Evolutionary conservation across 2,888 invertebrate species (phyloP).

Genomic region (Pristionchus arcanus): DNA sequence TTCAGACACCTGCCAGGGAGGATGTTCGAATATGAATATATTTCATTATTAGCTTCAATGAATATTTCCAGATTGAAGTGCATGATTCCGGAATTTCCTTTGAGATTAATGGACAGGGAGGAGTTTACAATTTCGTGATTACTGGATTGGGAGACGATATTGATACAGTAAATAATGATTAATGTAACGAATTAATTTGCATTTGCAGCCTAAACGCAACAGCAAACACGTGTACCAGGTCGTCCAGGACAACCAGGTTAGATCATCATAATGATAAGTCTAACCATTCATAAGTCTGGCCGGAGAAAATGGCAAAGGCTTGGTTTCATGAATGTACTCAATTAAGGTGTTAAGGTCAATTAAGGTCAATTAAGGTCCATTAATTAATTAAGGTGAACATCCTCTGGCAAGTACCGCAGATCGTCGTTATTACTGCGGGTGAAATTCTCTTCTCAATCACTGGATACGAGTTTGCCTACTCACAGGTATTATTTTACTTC

Average conservation of each 20-base stretch:
- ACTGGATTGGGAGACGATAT: slow-evolving; percentile 58
- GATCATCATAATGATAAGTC: not conserved
- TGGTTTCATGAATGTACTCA: too few relatives aligned
- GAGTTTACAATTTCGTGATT: slow-evolving; percentile 69
- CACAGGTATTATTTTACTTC: slow-evolving; percentile 64
- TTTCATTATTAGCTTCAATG: not conserved
- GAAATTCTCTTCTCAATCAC: slow-evolving; percentile 82
- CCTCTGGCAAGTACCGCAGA: slow-evolving; percentile 81
- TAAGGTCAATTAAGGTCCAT: too few relatives aligned
- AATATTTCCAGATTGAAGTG: not conserved
- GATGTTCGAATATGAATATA: slow-evolving; percentile 56
- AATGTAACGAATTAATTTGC: not conserved
- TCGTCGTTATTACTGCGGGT: slow-evolving; percentile 81
- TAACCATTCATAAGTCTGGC: too few relatives aligned
- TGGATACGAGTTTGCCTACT: slow-evolving; percentile 80
- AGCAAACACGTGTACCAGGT: slow-evolving; percentile 56
- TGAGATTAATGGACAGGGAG: slow-evolving; percentile 70
- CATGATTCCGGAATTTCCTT: slow-evolving; percentile 51
- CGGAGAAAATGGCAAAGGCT: too few relatives aligned
- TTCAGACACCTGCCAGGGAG: slow-evolving; percentile 61
- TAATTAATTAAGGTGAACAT: slow-evolving; percentile 76
- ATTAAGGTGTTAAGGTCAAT: too few relatives aligned
- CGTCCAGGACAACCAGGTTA: slow-evolving; percentile 64
- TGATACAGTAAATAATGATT: too few relatives aligned
- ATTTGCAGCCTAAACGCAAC: not conserved